A percentile compares a stretch with the other conserved stretches of the same genome.
Evolutionary conservation across 2,797 vertebrate species (phyloP).

Genomic region (Schizothorax lantsangensis): DNA sequence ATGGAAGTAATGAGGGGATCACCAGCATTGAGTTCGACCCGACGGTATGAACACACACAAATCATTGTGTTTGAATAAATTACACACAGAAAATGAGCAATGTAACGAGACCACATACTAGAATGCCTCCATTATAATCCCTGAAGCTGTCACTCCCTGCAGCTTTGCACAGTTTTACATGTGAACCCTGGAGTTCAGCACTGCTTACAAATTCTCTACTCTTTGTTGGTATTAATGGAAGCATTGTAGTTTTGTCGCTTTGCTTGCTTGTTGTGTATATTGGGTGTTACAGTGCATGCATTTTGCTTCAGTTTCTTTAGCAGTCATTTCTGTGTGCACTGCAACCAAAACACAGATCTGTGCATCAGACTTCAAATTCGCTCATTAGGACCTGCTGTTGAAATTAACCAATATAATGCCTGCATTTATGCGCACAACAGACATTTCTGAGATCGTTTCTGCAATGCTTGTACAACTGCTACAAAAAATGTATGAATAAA

Average conservation of each 20-base stretch:
- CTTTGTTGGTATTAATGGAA: not conserved
- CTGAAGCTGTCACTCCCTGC: not conserved
- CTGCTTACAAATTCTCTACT: not conserved
- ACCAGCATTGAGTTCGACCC: slow-evolving; percentile 88
- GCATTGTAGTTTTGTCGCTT: not conserved
- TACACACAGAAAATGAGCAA: not conserved
- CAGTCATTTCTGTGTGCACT: not conserved
- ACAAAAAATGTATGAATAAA: not conserved
- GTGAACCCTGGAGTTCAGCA: not conserved
- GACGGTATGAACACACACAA: slow-evolving; percentile 69
- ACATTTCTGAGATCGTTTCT: not conserved
- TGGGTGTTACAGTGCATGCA: not conserved
- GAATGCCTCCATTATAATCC: not conserved
- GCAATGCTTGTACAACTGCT: not conserved
- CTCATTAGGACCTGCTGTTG: not conserved
- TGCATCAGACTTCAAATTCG: not conserved
- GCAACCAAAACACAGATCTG: not conserved
- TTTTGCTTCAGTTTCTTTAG: not conserved
- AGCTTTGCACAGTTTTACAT: not conserved
- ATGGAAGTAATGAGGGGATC: slow-evolving; percentile 85
- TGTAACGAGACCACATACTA: not conserved
- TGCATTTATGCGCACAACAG: not conserved
- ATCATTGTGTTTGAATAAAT: not conserved
- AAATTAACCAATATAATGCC: not conserved
- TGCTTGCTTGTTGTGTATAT: not conserved